Conservation (phyloP, 2,113 vertebrate species). For the Holacanthus passer region DNA sequence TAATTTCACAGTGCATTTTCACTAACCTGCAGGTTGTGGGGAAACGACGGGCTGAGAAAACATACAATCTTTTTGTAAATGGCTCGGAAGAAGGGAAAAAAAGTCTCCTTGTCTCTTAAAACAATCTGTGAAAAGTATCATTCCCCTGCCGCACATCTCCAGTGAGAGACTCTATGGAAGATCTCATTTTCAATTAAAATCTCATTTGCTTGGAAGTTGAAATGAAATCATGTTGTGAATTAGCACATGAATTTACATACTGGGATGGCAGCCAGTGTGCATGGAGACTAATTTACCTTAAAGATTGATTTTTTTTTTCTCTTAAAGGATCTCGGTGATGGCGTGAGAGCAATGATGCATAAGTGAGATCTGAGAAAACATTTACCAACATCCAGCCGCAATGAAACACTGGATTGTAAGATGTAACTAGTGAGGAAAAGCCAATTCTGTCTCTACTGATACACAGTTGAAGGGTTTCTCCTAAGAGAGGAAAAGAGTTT, state of each 20-base stretch:
- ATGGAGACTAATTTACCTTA: slow-evolving; percentile 86
- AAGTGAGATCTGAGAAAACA: slow-evolving; percentile 69
- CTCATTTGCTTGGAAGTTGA: slow-evolving; percentile 99
- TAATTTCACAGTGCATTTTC: slow-evolving; percentile 97
- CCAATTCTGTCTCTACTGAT: slow-evolving; percentile 40
- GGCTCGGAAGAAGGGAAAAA: slow-evolving; percentile 88
- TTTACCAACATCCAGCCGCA: slow-evolving; percentile 71
- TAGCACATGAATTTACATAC: slow-evolving; percentile 99
- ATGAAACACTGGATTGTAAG: slow-evolving; percentile 53
- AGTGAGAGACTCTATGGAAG: slow-evolving; percentile 92
- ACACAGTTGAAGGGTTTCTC: slow-evolving; percentile 40
- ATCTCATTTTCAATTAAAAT: slow-evolving; percentile 99
- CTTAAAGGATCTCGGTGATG: slow-evolving; percentile 86
- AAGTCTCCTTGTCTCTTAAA: slow-evolving; percentile 87
- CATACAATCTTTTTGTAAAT: slow-evolving; percentile 88
- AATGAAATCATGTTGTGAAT: slow-evolving; percentile 99
- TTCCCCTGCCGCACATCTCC: slow-evolving; percentile 93
- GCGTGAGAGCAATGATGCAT: slow-evolving; percentile 86
- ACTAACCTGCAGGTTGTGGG: slow-evolving; percentile 95
- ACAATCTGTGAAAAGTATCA: slow-evolving; percentile 77
- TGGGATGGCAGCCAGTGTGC: slow-evolving; percentile 91
- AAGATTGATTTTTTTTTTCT: slow-evolving; percentile 70
- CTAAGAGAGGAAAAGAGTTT: slow-evolving; percentile 37
- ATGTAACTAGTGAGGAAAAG: slow-evolving; percentile 63
- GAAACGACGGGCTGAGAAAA: slow-evolving; percentile 86